Base-by-base conservation (phyloP, 2,113 vertebrate species). In the Columbina picui region DNA sequence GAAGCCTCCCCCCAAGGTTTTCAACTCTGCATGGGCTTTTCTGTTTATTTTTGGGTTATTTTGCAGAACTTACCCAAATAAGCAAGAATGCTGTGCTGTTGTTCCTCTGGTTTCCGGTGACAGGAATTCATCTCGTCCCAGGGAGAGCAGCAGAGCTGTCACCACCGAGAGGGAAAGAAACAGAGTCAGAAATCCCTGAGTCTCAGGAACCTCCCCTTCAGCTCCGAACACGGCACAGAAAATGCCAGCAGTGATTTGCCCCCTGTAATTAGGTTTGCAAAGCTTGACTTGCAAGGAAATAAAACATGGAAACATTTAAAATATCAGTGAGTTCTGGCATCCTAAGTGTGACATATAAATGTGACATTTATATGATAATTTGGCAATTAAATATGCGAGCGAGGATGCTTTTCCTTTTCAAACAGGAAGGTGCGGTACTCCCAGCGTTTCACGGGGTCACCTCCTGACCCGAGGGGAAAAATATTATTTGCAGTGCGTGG, bases 281-380 rank as follows among this genome's bases (percentile, higher is more conserved):
- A 96, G 92, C 93, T 83, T 96, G 90, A 80, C 87, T 96, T 86
- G 79, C 56, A 90, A 91, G 85, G 85, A 95, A 96, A 93, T 85
- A 95, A 92, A 96, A 92, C 77, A 82, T 12, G 74, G 81, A 79
- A 94, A 88, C 82, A 78, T 92, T 96, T 85, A 27, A 95, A 96
- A 88, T 88, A 96, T 52, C 92, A 91, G 85, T 38, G 87, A 95
- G 90, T 63, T 96, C 90, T 90, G 85, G 75, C 71, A 84, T 41
- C 82, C 56, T 39, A 59, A 90, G 87, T 95, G 43, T 45, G 43
- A 45, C 43, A 45, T 45, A 45, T 45, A 45, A 91, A 91, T 70
- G 68, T 91, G 95, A 96, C 95, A 95, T 96, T 97, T 96, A 77
- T 84, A 93, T 93, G 93, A 83, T 97, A 95, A 97, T 97, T 94